These are phyloP conservation scores for Picathartes gymnocephalus DNA, from an alignment of 2,113 vertebrate species.

Conservation along the genomic window DNA sequence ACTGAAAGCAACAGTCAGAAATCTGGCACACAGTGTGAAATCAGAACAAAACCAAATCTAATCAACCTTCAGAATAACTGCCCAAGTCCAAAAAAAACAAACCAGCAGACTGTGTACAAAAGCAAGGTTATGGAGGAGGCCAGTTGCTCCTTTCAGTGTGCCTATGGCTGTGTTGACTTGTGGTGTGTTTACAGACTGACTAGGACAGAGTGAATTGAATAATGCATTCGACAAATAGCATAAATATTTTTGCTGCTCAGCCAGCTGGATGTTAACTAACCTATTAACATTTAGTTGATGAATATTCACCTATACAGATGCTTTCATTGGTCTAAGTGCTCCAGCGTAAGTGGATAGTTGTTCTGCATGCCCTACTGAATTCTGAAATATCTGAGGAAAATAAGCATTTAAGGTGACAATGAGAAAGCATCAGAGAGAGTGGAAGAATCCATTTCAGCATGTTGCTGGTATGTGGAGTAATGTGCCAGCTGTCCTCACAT, in stretches of 20 bases:
- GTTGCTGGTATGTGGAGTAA: not conserved
- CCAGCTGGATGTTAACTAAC: slow-evolving; percentile 54
- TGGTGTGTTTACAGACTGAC: slow-evolving; percentile 13
- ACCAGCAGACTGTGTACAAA: not conserved
- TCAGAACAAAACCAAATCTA: not conserved
- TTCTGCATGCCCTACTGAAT: not conserved
- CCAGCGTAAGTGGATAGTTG: slow-evolving; percentile 15
- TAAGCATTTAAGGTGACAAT: not conserved
- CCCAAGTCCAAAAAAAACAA: not conserved
- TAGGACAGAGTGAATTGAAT: slow-evolving; percentile 11
- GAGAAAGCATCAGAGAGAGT: not conserved
- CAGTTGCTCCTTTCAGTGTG: not conserved
- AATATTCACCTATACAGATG: slow-evolving; percentile 41
- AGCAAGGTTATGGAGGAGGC: not conserved
- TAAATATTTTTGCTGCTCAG: slow-evolving; percentile 53
- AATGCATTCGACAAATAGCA: not conserved
- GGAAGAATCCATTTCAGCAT: not conserved
- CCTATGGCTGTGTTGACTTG: not conserved
- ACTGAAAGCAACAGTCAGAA: not conserved
- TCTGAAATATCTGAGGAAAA: not conserved
- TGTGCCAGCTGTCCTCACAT: not conserved
- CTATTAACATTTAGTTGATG: slow-evolving; percentile 52
- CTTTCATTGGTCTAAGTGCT: slow-evolving; percentile 32
- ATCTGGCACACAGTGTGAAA: not conserved
- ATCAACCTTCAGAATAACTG: slow-evolving; percentile 10